phyloP scores from a whole-genome alignment of 23 tunicate genomes.

The Halocynthia roretzi region DNA sequence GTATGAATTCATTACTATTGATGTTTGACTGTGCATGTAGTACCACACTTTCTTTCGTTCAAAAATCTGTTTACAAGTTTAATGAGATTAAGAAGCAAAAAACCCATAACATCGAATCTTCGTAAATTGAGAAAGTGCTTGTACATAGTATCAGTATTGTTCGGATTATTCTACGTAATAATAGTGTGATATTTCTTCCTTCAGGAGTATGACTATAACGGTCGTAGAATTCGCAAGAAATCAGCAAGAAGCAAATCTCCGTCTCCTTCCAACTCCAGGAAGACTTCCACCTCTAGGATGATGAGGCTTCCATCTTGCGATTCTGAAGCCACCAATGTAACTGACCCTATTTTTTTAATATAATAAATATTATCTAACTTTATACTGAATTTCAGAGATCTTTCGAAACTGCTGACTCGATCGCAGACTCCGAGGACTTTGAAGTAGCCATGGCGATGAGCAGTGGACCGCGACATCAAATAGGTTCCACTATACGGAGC shows the following conservation, averaged over 20 bases:
- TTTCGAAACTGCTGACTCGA: constrained; percentile 11
- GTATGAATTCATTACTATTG: background rate
- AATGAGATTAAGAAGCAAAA: background rate
- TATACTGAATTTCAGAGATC: background rate
- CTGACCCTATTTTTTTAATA: background rate
- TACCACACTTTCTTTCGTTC: too few relatives aligned
- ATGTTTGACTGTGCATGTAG: background rate
- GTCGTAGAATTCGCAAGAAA: constrained; percentile 19
- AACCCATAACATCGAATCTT: background rate
- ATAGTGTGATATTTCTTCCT: too few relatives aligned
- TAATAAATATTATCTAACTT: too few relatives aligned
- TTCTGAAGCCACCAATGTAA: constrained; percentile 22
- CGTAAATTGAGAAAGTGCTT: background rate
- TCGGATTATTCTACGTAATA: too few relatives aligned
- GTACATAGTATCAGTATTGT: background rate
- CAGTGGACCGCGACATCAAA: background rate
- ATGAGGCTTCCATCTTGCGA: constrained; percentile 2
- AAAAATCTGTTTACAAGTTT: too few relatives aligned
- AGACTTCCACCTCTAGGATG: constrained; percentile 11
- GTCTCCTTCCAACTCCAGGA: constrained; percentile 7
- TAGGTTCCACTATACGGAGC: constrained; percentile 7
- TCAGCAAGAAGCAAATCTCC: constrained; percentile 16
- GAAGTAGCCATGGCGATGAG: constrained; percentile 41
- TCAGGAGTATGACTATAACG: constrained; percentile 26
- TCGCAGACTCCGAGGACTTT: constrained; percentile 24